Percentiles rank a stretch among this genome's conserved stretches.
Evolutionary conservation across 1,140 invertebrate species (phyloP).

Genomic region (Drosophila paulistorum): DNA sequence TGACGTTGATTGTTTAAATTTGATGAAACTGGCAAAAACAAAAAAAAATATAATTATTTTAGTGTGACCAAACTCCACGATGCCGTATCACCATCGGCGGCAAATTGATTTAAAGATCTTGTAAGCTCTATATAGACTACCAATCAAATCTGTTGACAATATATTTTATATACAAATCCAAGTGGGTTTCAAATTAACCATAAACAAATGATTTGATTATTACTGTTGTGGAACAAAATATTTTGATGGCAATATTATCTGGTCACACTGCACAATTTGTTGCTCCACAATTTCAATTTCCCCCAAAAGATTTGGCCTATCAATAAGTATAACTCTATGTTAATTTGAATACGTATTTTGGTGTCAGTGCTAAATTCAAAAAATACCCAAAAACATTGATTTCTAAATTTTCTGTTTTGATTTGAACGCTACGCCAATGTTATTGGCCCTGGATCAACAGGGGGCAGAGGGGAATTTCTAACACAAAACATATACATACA

Average conservation of each 20-base stretch:
- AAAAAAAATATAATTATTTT: not conserved
- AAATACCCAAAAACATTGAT: not conserved
- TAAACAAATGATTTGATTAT: not conserved
- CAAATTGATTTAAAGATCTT: no score
- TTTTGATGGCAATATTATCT: not conserved
- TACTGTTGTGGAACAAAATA: not conserved
- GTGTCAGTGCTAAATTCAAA: not conserved
- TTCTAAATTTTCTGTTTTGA: not conserved
- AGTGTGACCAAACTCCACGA: not conserved
- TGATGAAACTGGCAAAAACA: not conserved
- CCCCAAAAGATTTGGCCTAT: not conserved
- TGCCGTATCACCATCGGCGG: no score
- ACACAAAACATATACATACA: constrained; percentile 3
- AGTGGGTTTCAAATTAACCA: not conserved
- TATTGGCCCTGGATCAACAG: not conserved
- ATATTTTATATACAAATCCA: no score
- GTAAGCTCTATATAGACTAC: no score
- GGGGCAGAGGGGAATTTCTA: constrained; percentile 6
- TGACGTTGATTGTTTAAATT: constrained; percentile 8
- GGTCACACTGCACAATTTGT: constrained; percentile 7
- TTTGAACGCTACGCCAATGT: not conserved
- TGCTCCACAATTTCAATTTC: constrained; percentile 5
- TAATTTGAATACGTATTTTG: not conserved
- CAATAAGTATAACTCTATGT: not conserved
- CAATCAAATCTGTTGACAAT: no score